A percentile compares a stretch with the other conserved stretches of the same genome.
Conservation (phyloP, 2,113 vertebrate genomes). For the Pycnonotus jocosus region DNA sequence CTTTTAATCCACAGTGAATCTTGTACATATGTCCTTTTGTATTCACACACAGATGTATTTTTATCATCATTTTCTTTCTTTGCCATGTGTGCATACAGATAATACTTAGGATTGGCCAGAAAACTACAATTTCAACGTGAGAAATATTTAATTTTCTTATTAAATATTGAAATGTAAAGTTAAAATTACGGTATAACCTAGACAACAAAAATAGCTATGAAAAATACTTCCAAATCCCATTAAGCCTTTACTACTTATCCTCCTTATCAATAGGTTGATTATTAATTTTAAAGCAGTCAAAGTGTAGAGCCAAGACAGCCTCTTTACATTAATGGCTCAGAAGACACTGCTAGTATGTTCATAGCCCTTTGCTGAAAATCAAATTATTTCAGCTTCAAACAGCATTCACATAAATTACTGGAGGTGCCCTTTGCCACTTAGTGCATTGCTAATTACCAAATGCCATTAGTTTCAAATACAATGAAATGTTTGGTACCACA, state of each 20-base stretch:
- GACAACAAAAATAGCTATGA: neutral
- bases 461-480: conserved; percentile 7
- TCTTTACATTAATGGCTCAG: neutral
- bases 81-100: neutral
- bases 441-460: neutral
- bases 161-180: neutral
- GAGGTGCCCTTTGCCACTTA: neutral
- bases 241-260: neutral
- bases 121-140: neutral
- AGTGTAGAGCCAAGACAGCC: neutral
- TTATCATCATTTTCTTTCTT: neutral
- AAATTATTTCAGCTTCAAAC: neutral
- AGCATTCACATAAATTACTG: neutral
- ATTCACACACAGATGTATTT: neutral
- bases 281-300: neutral
- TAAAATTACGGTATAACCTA: neutral
- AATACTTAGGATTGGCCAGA: neutral
- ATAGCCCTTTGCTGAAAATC: neutral
- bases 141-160: neutral
- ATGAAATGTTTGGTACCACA: neutral
- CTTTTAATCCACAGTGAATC: neutral
- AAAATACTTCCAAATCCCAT: neutral
- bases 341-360: neutral
- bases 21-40: neutral
- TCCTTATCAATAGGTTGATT: neutral